Base-by-base conservation (phyloP, 2,888 invertebrate genomes). In the Herminia tarsipennalis region DNA sequence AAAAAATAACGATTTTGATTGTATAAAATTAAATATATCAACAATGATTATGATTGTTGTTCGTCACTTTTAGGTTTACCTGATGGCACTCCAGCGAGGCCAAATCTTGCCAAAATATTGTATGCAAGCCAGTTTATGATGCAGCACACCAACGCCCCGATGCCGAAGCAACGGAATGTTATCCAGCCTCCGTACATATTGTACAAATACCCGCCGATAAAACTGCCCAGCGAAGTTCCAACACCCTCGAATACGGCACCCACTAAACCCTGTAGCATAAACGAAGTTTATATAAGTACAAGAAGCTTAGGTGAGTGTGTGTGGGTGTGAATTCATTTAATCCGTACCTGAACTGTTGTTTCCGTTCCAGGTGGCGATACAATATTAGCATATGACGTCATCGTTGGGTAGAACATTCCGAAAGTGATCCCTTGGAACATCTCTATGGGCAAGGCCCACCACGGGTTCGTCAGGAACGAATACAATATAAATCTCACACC, bases 221-320 rank as follows among this genome's bases (percentile, higher is more conserved):
- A 93, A 73, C 96, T 97, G 22, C 97, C 97, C 6, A 94, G 76
- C 0, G 97, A 95, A 0, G 96, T 95, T 9, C 97, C 97, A 8
- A 97, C 90, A 9, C 97, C 97, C 88, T 98, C 97, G 76, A 97
- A 98, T 32, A 97, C 92, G 2, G 96, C 97, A 8, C 97, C 97
- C 18, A 97, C 95, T 27, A 98, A 85, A 39, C 97, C 97, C 94
- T 96, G 83, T 21, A 88, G 88, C 9, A 0, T 1, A n/a, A n/a
- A n/a, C n/a, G n/a, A n/a, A 2, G 2, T 4, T 12, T 17, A 14
- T 10, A 8, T 6, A 25, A 9, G 0, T 4, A 8, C 12, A 35
- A 13, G 1, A 13, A 13, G 12, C 1, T n/a, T 17, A 18, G 2
- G 10, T 5, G 5, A 18, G 16, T 5, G 0, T 10, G 5, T 8